These are phyloP conservation scores for Alauda arvensis DNA, from an alignment of 2,797 vertebrate species.

Conservation along the genomic window DNA sequence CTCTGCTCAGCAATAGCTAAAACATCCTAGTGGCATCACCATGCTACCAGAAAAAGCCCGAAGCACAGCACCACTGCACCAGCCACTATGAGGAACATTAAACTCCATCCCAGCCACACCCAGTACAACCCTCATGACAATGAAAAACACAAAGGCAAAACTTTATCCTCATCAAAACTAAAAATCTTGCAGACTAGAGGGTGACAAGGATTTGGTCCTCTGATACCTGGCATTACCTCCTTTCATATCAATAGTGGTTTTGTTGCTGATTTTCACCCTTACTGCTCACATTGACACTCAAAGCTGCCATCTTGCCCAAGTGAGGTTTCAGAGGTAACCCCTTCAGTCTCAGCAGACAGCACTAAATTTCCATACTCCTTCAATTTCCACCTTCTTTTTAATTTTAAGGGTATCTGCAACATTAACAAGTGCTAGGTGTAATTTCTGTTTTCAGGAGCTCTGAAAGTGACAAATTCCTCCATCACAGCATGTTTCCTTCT, in stretches of 20 bases:
- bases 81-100: not conserved
- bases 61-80: not conserved
- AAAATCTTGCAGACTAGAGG: not conserved
- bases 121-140: not conserved
- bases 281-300: not conserved
- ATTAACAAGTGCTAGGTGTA: not conserved
- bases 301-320: not conserved
- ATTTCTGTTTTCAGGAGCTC: not conserved
- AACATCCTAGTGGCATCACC: not conserved
- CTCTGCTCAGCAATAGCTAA: rapidly evolving
- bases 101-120: not conserved
- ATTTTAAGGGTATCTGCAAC: not conserved
- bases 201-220: not conserved
- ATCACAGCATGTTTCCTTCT: not conserved
- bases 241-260: rapidly evolving
- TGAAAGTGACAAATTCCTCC: not conserved
- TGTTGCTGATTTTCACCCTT: not conserved
- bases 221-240: not conserved
- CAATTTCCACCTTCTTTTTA: not conserved
- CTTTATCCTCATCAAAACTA: not conserved
- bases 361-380: not conserved
- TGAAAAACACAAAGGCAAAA: not conserved
- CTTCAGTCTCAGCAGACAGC: not conserved
- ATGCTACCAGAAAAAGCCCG: not conserved
- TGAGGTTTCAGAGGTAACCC: not conserved